These are phyloP conservation scores for Tetramorium alpestre DNA, from an alignment of 1,140 invertebrate genomes.

Conservation along the genomic window DNA sequence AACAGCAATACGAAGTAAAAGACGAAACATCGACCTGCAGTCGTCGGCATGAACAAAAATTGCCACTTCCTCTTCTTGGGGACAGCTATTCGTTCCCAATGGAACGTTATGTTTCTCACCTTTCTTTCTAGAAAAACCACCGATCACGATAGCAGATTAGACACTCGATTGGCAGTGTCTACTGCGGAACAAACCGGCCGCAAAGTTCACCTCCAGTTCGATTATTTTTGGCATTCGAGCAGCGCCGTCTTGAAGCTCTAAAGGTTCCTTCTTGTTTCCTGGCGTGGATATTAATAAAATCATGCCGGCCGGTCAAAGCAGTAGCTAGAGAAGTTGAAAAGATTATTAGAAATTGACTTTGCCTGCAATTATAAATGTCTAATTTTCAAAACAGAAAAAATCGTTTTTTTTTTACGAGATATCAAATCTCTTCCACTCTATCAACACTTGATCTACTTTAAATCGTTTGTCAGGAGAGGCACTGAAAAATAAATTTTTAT, in stretches of 20 bases:
- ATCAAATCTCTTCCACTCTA: neutral
- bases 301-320: neutral
- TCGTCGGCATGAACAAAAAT: constrained; percentile 50
- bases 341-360: constrained; percentile 7
- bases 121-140: neutral
- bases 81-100: neutral
- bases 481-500: neutral
- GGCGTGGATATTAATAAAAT: constrained; percentile 79
- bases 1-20: constrained; percentile 66
- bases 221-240: constrained; percentile 72
- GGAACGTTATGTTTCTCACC: neutral
- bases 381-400: neutral
- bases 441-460: neutral
- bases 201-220: constrained; percentile 35
- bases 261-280: constrained; percentile 32
- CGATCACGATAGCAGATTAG: neutral
- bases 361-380: neutral
- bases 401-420: neutral
- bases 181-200: neutral
- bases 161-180: neutral
- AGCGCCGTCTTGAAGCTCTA: constrained; percentile 53
- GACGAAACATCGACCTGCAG: constrained; percentile 62
- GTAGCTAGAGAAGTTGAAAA: neutral
- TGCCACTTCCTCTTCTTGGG: neutral
- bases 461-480: neutral